A percentile compares a stretch with the other conserved stretches of the same genome.
These are phyloP conservation scores for Ridgeia piscesae DNA, from an alignment of 1,140 invertebrate species.

Conservation along the genomic window DNA sequence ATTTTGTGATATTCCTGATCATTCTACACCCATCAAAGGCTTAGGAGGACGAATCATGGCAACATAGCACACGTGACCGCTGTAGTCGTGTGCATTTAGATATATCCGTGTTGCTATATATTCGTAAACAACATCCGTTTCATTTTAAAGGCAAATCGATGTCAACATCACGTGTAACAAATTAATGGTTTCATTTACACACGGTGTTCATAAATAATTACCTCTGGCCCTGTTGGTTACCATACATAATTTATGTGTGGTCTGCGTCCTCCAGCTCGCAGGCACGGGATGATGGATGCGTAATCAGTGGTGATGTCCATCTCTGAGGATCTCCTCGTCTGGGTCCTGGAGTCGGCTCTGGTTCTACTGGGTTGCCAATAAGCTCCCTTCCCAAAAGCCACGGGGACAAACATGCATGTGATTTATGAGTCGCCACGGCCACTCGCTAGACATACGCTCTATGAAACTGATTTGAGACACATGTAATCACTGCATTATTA, in stretches of 20 bases:
- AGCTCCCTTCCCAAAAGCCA: not conserved
- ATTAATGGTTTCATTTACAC: not conserved
- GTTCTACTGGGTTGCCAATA: not conserved
- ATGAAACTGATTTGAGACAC: not conserved
- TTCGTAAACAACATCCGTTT: no score
- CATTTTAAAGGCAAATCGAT: not conserved
- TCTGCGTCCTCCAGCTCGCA: not conserved
- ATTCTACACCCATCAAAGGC: no score
- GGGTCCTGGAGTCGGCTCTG: not conserved
- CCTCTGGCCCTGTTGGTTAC: no score
- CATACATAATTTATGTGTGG: not conserved
- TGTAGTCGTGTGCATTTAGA: no score
- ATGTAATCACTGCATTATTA: no score
- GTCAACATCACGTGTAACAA: not conserved
- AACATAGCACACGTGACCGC: no score
- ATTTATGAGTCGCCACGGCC: not conserved
- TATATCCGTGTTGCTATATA: no score
- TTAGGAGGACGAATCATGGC: no score
- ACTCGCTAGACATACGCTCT: not conserved
- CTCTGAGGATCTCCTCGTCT: not conserved
- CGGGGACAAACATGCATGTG: not conserved
- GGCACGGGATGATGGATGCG: not conserved
- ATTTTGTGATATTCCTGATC: no score
- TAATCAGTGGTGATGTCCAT: not conserved
- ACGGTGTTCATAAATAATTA: no score